Evolutionary conservation across 1,140 invertebrate species (phyloP), one percentile per base, ranked within the genome.

Genomic region (Magallana gigas): DNA sequence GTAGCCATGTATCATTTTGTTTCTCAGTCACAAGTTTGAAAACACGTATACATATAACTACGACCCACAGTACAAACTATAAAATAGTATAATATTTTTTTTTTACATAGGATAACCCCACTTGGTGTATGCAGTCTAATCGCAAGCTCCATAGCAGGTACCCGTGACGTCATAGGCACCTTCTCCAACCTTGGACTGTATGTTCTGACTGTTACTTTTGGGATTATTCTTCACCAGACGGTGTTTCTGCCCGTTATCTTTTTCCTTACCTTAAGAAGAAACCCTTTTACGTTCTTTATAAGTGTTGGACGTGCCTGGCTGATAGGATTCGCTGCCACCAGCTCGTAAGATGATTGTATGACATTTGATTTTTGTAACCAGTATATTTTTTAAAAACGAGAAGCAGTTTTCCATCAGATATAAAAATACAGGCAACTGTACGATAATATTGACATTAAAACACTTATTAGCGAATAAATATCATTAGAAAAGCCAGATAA

Each of bases 121-220:
- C 91, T 99, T 29, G 98, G 98, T 59, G 97, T 99, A 85, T 96
- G 97, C 88, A 98, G 97, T 86, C 96, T 99, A n/a, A 98, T 99
- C 90, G 97, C 97, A 76, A 97, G 97, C 16, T 98, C 98, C 94
- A 97, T 99, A 88, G 96, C 99, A 0, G 96, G 96, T 68, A 96
- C 99, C n/a, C 95, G 96, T 62, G 96, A 99, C 95, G 95, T 99
- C 80, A 96, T 95, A 8, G 94, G 97, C 91, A 97, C 98, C 68
- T 97, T 98, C 95, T 96, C 96, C 16, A 97, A 98, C 93, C 95
- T 99, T 18, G 97, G 97, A 4, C 96, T 97, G 96, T 99, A 98
- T 95, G 95, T 99, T 91, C 94, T 97, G 18, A 98, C 98, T 1
- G 97, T 99, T 56, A 96, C 97, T 7, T 94, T 97, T 18, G 98